Conservation (phyloP, 2,888 invertebrate genomes). For the Mermis nigrescens region DNA sequence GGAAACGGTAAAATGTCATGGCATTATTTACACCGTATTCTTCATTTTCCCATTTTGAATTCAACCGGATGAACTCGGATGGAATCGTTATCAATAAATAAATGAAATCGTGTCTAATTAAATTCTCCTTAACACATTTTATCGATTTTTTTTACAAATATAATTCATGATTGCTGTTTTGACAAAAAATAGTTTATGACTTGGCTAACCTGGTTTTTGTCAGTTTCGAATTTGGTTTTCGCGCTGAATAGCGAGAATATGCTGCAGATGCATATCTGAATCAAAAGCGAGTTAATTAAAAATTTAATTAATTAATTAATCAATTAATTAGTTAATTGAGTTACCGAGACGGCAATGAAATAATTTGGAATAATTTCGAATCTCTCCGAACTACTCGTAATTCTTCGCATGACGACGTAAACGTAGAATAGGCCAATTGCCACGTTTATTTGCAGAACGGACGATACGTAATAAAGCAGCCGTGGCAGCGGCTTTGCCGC, state of each 20-base stretch:
- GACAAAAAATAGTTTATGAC: too few relatives aligned
- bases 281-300: too few relatives aligned
- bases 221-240: background rate
- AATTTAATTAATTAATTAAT: too few relatives aligned
- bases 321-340: background rate
- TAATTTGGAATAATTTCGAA: conserved; percentile 9
- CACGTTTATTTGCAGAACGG: background rate
- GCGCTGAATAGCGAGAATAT: background rate
- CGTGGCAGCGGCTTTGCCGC: background rate
- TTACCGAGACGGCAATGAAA: conserved; percentile 6
- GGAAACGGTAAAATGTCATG: too few relatives aligned
- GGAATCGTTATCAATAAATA: too few relatives aligned
- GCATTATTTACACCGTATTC: too few relatives aligned
- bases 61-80: too few relatives aligned
- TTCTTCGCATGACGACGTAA: conserved; percentile 4
- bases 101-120: too few relatives aligned
- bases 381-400: conserved; percentile 6
- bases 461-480: background rate
- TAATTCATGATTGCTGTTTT: too few relatives aligned
- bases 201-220: background rate
- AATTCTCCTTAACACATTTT: too few relatives aligned
- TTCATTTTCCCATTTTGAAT: too few relatives aligned
- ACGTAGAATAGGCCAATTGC: conserved; percentile 4
- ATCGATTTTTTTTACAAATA: too few relatives aligned
- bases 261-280: background rate